Conservation (phyloP, 2,888 invertebrate genomes). For the Cantharis rufa region DNA sequence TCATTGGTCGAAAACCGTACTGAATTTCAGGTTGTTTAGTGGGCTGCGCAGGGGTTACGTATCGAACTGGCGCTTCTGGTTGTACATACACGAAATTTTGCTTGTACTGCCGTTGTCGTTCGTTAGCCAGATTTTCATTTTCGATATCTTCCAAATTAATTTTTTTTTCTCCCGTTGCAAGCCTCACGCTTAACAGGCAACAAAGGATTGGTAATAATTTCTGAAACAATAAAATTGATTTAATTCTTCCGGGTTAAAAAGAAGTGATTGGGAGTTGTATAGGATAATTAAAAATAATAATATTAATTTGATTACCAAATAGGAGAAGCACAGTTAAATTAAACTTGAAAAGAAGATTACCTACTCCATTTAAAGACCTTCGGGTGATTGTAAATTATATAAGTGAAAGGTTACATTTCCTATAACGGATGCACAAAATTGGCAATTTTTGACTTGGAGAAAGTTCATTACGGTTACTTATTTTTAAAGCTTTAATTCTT, state of each 20-base stretch:
- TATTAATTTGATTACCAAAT: neutral
- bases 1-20: constrained; percentile 36
- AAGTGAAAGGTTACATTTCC: constrained; percentile 9
- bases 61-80: constrained; percentile 29
- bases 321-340: neutral
- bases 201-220: constrained; percentile 38
- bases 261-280: neutral
- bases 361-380: neutral
- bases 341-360: neutral
- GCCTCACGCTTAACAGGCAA: constrained; percentile 40
- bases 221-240: constrained; percentile 38
- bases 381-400: constrained; percentile 1
- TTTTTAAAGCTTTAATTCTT: constrained; percentile 8
- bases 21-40: constrained; percentile 33
- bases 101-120: constrained; percentile 53
- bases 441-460: constrained; percentile 8
- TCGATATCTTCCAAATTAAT: constrained; percentile 77
- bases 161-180: constrained; percentile 61
- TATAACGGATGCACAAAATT: constrained; percentile 5
- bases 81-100: constrained; percentile 9
- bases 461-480: constrained; percentile 2
- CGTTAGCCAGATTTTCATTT: constrained; percentile 67
- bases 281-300: neutral
- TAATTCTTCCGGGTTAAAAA: neutral
- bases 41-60: constrained; percentile 35